Conservation (phyloP, 2,888 invertebrate species). For the Blera fallax region DNA sequence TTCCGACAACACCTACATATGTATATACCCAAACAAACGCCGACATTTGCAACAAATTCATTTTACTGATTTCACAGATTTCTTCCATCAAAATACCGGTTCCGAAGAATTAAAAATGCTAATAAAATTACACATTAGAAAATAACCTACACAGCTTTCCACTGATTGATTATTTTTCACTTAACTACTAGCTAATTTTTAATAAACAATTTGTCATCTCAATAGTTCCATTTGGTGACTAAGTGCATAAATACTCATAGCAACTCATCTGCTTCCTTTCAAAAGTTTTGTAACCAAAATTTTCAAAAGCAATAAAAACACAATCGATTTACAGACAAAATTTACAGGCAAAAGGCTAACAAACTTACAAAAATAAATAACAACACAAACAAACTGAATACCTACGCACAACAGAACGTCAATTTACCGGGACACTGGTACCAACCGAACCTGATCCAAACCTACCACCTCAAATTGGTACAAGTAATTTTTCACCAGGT, state of each 20-base stretch:
- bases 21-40: too few species aligned
- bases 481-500: constrained; percentile 48
- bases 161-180: constrained; percentile 3
- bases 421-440: constrained; percentile 23
- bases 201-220: not conserved
- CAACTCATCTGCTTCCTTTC: not conserved
- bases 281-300: not conserved
- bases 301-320: not conserved
- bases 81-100: not conserved
- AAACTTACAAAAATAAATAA: not conserved
- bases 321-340: not conserved
- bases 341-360: not conserved
- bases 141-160: not conserved
- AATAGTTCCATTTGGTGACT: constrained; percentile 2
- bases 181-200: constrained; percentile 25
- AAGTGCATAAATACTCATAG: not conserved
- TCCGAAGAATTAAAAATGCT: not conserved
- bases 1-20: not conserved
- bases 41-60: not conserved
- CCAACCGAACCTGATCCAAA: not conserved
- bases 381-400: not conserved
- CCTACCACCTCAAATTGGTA: constrained; percentile 32
- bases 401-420: not conserved
- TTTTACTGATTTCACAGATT: not conserved
- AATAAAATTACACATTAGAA: not conserved